Conservation (phyloP, 1,140 invertebrate species). For the Ceratoteleas bidentatus region DNA sequence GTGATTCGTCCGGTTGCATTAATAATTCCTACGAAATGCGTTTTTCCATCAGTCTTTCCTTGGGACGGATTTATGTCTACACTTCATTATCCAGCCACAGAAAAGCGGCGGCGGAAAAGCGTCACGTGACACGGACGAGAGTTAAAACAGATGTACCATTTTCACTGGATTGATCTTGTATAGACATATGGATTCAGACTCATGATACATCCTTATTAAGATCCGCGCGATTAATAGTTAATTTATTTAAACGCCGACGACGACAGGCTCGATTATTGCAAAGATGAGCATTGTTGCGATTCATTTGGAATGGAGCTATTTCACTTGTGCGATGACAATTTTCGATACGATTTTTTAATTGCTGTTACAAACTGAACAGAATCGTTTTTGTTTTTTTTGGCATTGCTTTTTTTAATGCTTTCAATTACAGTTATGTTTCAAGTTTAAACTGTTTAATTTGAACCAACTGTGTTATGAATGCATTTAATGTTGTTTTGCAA, state of each 20-base stretch:
- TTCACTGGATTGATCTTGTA: slow-evolving; percentile 15
- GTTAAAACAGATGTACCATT: slow-evolving; percentile 20
- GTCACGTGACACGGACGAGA: neutral
- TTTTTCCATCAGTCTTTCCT: slow-evolving; percentile 1
- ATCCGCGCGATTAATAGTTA: neutral
- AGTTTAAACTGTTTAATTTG: too few species aligned
- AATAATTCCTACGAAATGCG: slow-evolving; percentile 4
- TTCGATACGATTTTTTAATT: neutral
- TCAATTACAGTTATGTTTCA: too few species aligned
- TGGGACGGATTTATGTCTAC: slow-evolving; percentile 14
- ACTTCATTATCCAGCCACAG: neutral
- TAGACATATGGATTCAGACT: slow-evolving; percentile 15
- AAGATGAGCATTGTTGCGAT: too few species aligned
- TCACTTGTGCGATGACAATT: neutral
- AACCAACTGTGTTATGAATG: too few species aligned
- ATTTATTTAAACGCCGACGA: neutral
- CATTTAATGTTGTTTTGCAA: too few species aligned
- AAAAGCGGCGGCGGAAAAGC: slow-evolving; percentile 11
- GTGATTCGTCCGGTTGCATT: slow-evolving; percentile 7
- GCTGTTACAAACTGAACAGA: too few species aligned
- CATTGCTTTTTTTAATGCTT: too few species aligned
- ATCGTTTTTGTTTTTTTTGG: too few species aligned
- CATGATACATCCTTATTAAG: slow-evolving; percentile 10
- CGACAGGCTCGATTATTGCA: neutral
- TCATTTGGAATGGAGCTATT: too few species aligned